Evolutionary conservation across 2,888 invertebrate species (phyloP), one percentile per base, ranked within the genome.

Genomic region (Apamea anceps): DNA sequence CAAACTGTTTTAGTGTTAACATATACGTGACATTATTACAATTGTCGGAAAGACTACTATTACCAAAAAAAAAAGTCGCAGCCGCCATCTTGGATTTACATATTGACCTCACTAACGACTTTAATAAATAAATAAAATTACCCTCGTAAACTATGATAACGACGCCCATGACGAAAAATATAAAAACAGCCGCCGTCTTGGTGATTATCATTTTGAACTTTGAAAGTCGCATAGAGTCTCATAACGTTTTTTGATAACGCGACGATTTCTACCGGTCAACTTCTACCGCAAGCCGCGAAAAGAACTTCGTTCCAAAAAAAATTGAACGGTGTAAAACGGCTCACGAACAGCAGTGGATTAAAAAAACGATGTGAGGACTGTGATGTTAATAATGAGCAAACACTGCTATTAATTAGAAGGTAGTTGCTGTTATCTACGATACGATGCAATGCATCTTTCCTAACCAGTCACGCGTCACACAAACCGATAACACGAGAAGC

Each of bases 401-500:
- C 10, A 12, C 18, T 13, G 6, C 7, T 18, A 42, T 42, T n/a
- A n/a, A 37, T 67, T 42, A 28, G 45, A 48, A 21, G 3, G n/a
- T 25, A 57, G 25, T 57, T 57, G 12, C 57, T n/a, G 18, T 13
- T n/a, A n/a, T 28, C 42, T 48, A n/a, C n/a, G 7, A 60, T 18
- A 60, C 32, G 28, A 42, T 25, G 8, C 28, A 77, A 82, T 66
- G 84, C 67, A 62, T 83, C 78, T 51, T 57, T 37, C 54, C 25
- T 15, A 81, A 57, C 45, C 63, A 37, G 54, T 13, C 37, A 65
- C 66, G 51, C 60, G 7, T 48, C 37, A 65, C 42, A 57, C 7
- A 6, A 32, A 8, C 81, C 15, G 81, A 84, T 84, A 84, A 71
- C 80, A 51, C 80, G 28, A 18, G 12, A 85, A 80, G 15, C 51